Conservation (phyloP, 1,140 invertebrate species). For the Alviniconcha marisindica region DNA sequence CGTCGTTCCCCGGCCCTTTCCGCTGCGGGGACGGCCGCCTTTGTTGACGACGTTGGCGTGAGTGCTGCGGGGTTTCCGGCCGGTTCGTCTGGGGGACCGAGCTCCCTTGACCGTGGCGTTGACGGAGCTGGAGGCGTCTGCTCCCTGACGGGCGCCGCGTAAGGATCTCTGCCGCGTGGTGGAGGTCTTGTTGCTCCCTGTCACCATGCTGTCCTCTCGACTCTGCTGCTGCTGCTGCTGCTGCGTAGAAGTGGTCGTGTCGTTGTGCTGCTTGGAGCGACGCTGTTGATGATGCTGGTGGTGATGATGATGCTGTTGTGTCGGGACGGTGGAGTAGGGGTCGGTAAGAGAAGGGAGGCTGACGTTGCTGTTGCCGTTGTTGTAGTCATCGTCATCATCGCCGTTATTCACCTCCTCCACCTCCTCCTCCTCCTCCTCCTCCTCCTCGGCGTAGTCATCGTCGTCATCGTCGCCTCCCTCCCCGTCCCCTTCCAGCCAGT, state of each 20-base stretch:
- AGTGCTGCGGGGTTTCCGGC: background rate
- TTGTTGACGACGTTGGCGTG: background rate
- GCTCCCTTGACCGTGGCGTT: slow-evolving; percentile 3
- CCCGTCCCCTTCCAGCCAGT: background rate
- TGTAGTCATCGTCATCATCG: background rate
- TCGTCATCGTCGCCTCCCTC: slow-evolving; percentile 22
- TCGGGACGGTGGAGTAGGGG: background rate
- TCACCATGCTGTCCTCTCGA: slow-evolving; percentile 12
- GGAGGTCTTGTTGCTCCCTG: background rate
- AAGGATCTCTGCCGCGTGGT: background rate
- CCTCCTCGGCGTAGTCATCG: background rate
- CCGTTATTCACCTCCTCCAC: background rate
- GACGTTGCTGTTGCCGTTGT: background rate
- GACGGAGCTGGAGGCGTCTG: slow-evolving; percentile 5
- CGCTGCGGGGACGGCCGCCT: background rate
- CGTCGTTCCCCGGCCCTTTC: background rate
- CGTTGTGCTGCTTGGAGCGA: no score
- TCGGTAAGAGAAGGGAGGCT: slow-evolving; percentile 18
- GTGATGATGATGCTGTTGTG: slow-evolving; percentile 11
- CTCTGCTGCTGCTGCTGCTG: slow-evolving; percentile 8
- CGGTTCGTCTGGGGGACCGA: background rate
- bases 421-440: background rate
- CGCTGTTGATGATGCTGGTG: slow-evolving; percentile 13
- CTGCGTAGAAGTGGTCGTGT: no score
- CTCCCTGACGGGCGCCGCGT: background rate